Percentiles rank a stretch among this genome's conserved stretches.
Conservation (phyloP, 2,797 vertebrate species). For the Scolopax rusticola region DNA sequence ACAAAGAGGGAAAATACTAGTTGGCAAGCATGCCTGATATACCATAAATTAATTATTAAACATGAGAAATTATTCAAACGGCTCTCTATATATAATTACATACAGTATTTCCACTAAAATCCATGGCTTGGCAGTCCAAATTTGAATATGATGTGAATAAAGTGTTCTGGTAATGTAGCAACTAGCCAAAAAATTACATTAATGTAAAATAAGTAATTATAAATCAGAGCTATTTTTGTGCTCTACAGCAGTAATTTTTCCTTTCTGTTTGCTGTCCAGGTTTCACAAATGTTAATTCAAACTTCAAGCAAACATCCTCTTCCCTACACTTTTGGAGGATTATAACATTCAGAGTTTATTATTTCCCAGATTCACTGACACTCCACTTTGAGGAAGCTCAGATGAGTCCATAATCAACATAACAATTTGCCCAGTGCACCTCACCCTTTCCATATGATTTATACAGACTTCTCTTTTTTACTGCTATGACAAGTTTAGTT, state of each 20-base stretch:
- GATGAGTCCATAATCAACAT: background rate
- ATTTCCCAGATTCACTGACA: background rate
- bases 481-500: background rate
- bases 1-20: background rate
- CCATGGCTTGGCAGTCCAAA: background rate
- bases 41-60: background rate
- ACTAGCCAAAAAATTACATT: background rate
- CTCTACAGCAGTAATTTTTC: background rate
- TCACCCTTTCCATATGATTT: background rate
- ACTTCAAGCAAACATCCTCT: background rate
- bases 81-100: background rate
- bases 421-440: background rate
- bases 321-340: background rate
- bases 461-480: background rate
- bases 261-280: background rate
- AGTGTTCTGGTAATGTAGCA: background rate
- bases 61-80: background rate
- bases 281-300: background rate
- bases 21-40: background rate
- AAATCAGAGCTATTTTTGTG: background rate
- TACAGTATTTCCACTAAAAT: background rate
- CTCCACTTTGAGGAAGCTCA: background rate
- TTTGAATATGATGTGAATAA: background rate
- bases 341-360: background rate
- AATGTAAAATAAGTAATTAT: background rate